Conservation (phyloP, 2,797 vertebrate genomes). For the Prunella strophiata region DNA sequence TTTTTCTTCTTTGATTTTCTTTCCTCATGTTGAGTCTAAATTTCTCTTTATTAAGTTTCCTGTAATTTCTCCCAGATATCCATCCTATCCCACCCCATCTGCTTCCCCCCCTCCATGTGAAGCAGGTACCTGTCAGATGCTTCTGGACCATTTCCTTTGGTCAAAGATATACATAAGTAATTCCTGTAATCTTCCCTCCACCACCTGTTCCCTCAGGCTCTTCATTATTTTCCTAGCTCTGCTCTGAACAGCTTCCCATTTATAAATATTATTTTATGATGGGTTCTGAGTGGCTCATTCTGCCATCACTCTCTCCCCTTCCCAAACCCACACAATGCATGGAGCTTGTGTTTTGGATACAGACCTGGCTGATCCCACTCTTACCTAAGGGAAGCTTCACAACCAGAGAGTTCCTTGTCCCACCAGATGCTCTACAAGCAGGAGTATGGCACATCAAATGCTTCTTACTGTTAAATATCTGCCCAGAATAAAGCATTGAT, state of each 20-base stretch:
- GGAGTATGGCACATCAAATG: background rate
- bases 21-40: background rate
- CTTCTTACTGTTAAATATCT: background rate
- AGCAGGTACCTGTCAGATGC: background rate
- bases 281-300: background rate
- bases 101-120: background rate
- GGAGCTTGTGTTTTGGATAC: background rate
- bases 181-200: background rate
- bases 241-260: background rate
- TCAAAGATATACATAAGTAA: background rate
- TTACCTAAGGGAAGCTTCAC: background rate
- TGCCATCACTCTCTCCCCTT: background rate
- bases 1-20: slow-evolving; percentile 11
- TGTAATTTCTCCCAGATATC: background rate
- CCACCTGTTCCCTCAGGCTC: background rate
- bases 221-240: background rate
- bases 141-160: background rate
- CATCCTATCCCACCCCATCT: background rate
- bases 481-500: background rate
- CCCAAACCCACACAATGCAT: rapidly evolving
- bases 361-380: background rate
- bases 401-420: background rate
- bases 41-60: background rate
- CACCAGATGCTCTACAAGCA: background rate
- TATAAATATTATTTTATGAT: background rate